Conservation (phyloP, 2,888 invertebrate genomes). For the Parasteatoda lunata region DNA sequence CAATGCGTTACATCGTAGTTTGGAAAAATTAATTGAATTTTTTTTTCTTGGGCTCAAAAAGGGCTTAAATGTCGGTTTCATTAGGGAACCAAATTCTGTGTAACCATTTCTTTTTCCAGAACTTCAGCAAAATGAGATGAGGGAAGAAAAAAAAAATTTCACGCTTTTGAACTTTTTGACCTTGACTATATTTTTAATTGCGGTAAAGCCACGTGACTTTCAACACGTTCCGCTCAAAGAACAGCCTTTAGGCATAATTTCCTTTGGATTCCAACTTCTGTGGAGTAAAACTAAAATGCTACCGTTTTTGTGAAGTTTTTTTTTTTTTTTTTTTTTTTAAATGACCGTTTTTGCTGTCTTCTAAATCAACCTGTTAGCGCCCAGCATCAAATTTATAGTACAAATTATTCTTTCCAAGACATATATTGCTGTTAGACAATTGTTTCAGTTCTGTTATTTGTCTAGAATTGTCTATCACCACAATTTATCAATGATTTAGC, state of each 20-base stretch:
- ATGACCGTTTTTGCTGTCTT: too few species aligned
- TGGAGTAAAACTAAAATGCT: neutral
- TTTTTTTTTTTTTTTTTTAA: too few species aligned
- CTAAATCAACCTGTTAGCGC: too few species aligned
- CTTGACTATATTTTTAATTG: constrained; percentile 48
- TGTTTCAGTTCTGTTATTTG: too few species aligned
- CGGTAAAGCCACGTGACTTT: constrained; percentile 34
- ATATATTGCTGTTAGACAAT: too few species aligned
- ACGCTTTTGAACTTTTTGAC: constrained; percentile 46
- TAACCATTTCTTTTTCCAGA: too few species aligned
- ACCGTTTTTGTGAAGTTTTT: neutral
- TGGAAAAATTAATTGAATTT: constrained; percentile 58
- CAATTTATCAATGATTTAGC: too few species aligned
- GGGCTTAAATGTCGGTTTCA: too few species aligned
- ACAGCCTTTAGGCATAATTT: constrained; percentile 32
- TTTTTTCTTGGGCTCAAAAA: constrained; percentile 14
- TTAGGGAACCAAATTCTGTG: too few species aligned
- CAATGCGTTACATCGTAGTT: constrained; percentile 17
- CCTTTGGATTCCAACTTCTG: neutral
- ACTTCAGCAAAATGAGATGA: neutral
- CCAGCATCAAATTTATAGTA: too few species aligned
- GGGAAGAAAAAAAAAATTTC: constrained; percentile 27
- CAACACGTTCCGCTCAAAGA: constrained; percentile 28
- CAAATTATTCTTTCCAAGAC: too few species aligned
- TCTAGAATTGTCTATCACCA: too few species aligned